Evolutionary conservation across 2,797 vertebrate genomes (phyloP).

Genomic region (Erethizon dorsatum): DNA sequence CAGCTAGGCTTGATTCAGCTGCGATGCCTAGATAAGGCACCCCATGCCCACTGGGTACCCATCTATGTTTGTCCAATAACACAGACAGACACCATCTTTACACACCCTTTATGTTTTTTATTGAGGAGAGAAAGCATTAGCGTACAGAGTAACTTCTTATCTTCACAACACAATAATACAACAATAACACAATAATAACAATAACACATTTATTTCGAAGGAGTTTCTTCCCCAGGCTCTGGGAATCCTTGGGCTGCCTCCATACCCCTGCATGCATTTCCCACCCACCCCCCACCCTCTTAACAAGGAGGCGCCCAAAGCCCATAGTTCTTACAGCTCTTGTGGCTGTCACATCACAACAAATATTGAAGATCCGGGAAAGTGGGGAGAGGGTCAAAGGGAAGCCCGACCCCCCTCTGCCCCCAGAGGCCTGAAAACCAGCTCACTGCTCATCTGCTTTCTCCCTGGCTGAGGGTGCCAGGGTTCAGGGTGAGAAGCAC

Average conservation of each 20-base stretch:
- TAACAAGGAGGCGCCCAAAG: constrained; percentile 72
- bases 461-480: constrained; percentile 10
- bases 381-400: constrained; percentile 55
- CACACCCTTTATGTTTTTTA: constrained; percentile 84
- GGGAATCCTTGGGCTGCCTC: constrained; percentile 69
- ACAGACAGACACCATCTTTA: constrained; percentile 67
- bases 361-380: constrained; percentile 73
- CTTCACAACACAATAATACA: constrained; percentile 77
- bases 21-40: constrained; percentile 13
- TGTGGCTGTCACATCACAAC: constrained; percentile 73
- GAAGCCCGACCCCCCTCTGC: constrained; percentile 56
- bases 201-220: constrained; percentile 52
- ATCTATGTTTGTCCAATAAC: constrained; percentile 50
- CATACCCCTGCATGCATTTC: constrained; percentile 64
- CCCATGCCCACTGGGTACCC: not conserved
- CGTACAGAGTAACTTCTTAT: constrained; percentile 75
- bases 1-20: not conserved
- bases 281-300: not conserved
- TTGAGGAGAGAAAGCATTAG: constrained; percentile 83
- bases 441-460: constrained; percentile 52
- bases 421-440: constrained; percentile 67
- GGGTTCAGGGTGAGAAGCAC: constrained; percentile 60
- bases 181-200: constrained; percentile 69
- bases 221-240: constrained; percentile 41
- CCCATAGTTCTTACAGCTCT: constrained; percentile 58